Evolutionary conservation across 37 sponge, comb jelly and placozoan species (phyloP).

Genomic region (Ianthella basta): DNA sequence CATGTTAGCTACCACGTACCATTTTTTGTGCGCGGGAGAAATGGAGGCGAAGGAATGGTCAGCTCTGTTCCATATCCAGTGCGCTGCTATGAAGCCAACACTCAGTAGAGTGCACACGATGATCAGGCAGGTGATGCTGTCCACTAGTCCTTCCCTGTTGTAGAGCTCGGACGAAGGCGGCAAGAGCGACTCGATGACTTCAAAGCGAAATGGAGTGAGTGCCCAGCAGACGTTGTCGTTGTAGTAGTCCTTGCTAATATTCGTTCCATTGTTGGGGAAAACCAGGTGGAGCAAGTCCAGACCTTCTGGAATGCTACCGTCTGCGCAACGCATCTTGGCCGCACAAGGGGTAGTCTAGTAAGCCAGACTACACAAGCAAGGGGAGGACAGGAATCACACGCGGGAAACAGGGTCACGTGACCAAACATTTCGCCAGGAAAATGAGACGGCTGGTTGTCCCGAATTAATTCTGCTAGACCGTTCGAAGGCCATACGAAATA

Average conservation of each 20-base stretch:
- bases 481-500: no score
- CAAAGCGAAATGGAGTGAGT: conserved; percentile 5
- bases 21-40: conserved; percentile 81
- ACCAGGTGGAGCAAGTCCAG: conserved; percentile 63
- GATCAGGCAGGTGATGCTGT: conserved; percentile 42
- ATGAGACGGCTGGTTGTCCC: no score
- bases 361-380: no score
- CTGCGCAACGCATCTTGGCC: conserved; percentile 35
- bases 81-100: conserved; percentile 11
- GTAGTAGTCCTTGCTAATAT: no score
- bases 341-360: no score
- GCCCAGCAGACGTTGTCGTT: conserved; percentile 48
- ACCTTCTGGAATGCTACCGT: conserved; percentile 52
- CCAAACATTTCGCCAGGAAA: no score
- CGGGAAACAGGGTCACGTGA: no score
- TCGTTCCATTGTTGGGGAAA: conserved; percentile 64
- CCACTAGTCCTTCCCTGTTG: conserved; percentile 57
- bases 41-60: conserved; percentile 63
- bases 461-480: no score
- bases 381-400: no score
- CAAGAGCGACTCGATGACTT: conserved; percentile 32
- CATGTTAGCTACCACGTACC: conserved; percentile 87
- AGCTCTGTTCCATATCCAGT: conserved; percentile 38
- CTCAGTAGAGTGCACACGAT: conserved; percentile 38
- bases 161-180: conserved; percentile 42